These are phyloP conservation scores for Aphaenogaster floridana DNA, from an alignment of 1,140 invertebrate species.

Conservation along the genomic window DNA sequence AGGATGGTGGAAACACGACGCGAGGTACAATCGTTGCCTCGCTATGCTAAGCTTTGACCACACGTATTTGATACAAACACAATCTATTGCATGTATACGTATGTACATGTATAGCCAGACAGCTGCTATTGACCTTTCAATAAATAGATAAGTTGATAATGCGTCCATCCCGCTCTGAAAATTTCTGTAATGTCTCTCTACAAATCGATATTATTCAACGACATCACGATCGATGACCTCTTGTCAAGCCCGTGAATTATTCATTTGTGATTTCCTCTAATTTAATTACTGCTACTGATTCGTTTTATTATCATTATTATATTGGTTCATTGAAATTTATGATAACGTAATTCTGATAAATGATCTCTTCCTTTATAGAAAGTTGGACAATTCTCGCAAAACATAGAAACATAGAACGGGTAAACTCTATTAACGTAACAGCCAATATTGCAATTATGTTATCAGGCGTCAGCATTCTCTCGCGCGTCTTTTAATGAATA, in stretches of 20 bases:
- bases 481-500: constrained; percentile 39
- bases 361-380: not conserved
- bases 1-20: not conserved
- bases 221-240: not conserved
- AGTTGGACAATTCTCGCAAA: not conserved
- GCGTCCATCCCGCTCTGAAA: not conserved
- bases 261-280: not conserved
- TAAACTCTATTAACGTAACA: not conserved
- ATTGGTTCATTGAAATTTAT: not conserved
- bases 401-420: no score
- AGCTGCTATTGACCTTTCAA: constrained; percentile 38
- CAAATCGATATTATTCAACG: not conserved
- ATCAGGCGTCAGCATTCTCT: not conserved
- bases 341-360: not conserved
- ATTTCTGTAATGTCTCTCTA: not conserved
- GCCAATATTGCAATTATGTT: constrained; percentile 29
- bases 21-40: constrained; percentile 30
- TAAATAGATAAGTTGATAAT: constrained; percentile 44
- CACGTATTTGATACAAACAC: constrained; percentile 14
- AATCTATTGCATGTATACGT: not conserved
- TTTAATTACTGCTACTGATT: not conserved
- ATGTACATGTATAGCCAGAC: not conserved
- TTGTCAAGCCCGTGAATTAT: not conserved
- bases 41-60: constrained; percentile 36
- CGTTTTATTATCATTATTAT: not conserved